Percentiles rank a stretch among this genome's conserved stretches.
phyloP scores from a whole-genome alignment of 30 jellyfish, hydroid and myxozoan species.

The Turritopsis dohrnii region DNA sequence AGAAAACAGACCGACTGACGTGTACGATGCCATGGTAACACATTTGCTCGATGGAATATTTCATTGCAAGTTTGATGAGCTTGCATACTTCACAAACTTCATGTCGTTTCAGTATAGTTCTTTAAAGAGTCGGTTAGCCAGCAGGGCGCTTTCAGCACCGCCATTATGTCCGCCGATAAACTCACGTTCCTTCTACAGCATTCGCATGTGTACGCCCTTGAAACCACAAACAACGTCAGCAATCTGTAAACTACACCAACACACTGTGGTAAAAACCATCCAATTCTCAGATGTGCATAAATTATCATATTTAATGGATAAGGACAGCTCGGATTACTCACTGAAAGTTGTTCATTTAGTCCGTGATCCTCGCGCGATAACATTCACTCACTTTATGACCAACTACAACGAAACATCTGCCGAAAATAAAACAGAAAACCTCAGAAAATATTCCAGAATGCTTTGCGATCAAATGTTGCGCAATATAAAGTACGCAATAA shows the following conservation, averaged over 20 bases:
- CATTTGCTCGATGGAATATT: constrained; percentile 91
- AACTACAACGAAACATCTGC: constrained; percentile 61
- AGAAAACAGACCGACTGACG: constrained; percentile 97
- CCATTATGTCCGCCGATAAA: constrained; percentile 95
- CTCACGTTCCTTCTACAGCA: constrained; percentile 86
- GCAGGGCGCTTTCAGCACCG: constrained; percentile 98
- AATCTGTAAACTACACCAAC: constrained; percentile 95
- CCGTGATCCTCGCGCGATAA: constrained; percentile 97
- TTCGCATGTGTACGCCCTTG: constrained; percentile 97
- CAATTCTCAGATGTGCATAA: constrained; percentile 95
- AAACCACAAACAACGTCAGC: constrained; percentile 99
- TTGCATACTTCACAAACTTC: constrained; percentile 77
- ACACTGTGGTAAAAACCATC: constrained; percentile 87
- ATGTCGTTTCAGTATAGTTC: constrained; percentile 98
- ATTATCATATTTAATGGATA: constrained; percentile 94
- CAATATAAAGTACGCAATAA: constrained; percentile 90
- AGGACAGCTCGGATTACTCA: constrained; percentile 94
- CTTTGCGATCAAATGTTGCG: constrained; percentile 89
- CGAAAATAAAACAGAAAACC: constrained; percentile 50
- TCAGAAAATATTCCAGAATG: constrained; percentile 59
- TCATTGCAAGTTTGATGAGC: constrained; percentile 97
- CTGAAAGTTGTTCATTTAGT: constrained; percentile 98
- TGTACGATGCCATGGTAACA: constrained; percentile 98
- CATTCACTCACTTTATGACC: constrained; percentile 73
- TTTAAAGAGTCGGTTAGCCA: constrained; percentile 93